Evolutionary conservation across 2,888 invertebrate genomes (phyloP), one percentile per base, ranked within the genome.

Genomic region (Prosopocoilus inquinatus): DNA sequence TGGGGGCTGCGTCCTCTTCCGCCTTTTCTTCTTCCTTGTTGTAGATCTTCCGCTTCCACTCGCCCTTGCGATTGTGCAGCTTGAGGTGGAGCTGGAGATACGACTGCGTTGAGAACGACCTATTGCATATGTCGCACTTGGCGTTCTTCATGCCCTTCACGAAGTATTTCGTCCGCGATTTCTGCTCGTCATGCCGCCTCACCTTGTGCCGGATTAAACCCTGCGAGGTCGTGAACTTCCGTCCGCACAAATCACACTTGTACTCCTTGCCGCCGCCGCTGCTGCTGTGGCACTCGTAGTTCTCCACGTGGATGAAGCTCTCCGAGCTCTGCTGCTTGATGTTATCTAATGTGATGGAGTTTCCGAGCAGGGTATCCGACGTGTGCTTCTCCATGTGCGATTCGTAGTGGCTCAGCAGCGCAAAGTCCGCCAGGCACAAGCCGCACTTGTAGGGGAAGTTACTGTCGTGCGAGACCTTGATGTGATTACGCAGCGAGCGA

Each of bases 91-190:
- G 56, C 58, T 74, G 72, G 69, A 76, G 69, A 57, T 75, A 75
- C 0, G 74, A 73, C 50, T 71, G 70, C 4, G 75, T 76, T 7
- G 75, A 75, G 55, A 76, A 75, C 49, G 72, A 73, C 12, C 73
- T 63, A 49, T 75, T 72, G 55, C 76, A 76, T 59, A 75, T 75
- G 66, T 75, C 72, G 66, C 76, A 76, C 58, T 62, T 69, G 3
- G 75, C 75, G 58, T 72, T 74, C 53, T 76, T 76, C 74, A 73
- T 72, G 3, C 75, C 75, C 58, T 76, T 76, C 12, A 74, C 69
- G 53, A 75, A 76, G 59, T 74, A 75, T 51, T 56, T 64, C 45
- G 41, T 56, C 33, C 35, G 47, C 5, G 47, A 13, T 36, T 9
- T 33, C 36, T 48, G 8, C 11, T 36, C 36, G 13, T 73, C 67